phyloP scores from a whole-genome alignment of 2,888 invertebrate genomes.

The Plagodis pulveraria region DNA sequence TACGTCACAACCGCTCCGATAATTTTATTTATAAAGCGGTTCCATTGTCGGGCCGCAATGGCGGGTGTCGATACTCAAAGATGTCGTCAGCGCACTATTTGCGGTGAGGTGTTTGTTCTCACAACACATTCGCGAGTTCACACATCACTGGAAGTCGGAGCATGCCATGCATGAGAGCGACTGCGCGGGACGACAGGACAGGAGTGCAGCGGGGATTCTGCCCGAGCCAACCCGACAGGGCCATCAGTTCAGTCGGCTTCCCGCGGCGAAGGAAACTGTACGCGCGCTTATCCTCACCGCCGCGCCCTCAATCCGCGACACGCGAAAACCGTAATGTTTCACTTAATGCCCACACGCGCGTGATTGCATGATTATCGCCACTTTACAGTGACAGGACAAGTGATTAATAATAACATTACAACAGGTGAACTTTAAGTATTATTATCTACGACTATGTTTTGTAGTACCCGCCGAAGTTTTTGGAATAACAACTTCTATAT shows the following conservation, averaged over 20 bases:
- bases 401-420: slow-evolving; percentile 72
- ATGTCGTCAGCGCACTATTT: slow-evolving; percentile 35
- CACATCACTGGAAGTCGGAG: slow-evolving; percentile 35
- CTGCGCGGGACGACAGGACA: slow-evolving; percentile 71
- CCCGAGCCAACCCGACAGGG: slow-evolving; percentile 40
- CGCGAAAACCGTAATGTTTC: slow-evolving; percentile 43
- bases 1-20: slow-evolving; percentile 7
- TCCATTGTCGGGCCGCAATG: slow-evolving; percentile 20
- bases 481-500: slow-evolving; percentile 30
- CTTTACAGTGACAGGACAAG: slow-evolving; percentile 71
- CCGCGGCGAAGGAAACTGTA: slow-evolving; percentile 49
- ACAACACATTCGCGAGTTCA: slow-evolving; percentile 41
- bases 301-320: slow-evolving; percentile 31
- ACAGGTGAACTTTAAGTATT: slow-evolving; percentile 71
- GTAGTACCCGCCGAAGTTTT: slow-evolving; percentile 55
- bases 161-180: slow-evolving; percentile 55
- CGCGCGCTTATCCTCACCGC: slow-evolving; percentile 29
- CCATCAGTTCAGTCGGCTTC: slow-evolving; percentile 60
- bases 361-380: slow-evolving; percentile 67
- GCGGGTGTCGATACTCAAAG: slow-evolving; percentile 33
- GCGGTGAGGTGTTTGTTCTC: slow-evolving; percentile 40
- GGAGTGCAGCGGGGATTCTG: slow-evolving; percentile 49
- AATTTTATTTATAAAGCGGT: slow-evolving; percentile 23
- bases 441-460: slow-evolving; percentile 55
- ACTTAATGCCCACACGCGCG: slow-evolving; percentile 66